These are phyloP conservation scores for Drosophila guanche DNA, from an alignment of 1,140 invertebrate species.

Conservation along the genomic window DNA sequence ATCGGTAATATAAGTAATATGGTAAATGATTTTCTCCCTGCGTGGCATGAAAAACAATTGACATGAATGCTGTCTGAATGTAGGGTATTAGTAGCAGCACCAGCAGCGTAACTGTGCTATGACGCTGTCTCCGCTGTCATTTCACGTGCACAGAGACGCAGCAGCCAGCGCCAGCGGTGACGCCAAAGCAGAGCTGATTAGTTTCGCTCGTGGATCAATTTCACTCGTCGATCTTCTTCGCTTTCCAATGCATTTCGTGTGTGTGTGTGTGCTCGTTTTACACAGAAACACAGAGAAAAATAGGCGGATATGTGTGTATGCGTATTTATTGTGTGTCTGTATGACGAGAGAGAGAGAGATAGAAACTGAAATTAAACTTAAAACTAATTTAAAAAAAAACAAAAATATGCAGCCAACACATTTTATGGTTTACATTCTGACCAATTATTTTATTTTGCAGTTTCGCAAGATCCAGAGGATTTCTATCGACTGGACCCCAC, in stretches of 20 bases:
- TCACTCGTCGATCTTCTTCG: constrained; percentile 13
- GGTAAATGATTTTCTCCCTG: too few species aligned
- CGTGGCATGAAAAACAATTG: too few species aligned
- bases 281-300: too few species aligned
- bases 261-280: neutral
- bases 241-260: constrained; percentile 11
- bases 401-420: neutral
- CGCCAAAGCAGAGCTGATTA: constrained; percentile 16
- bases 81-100: neutral
- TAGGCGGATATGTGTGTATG: neutral
- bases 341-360: too few species aligned
- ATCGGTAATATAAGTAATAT: too few species aligned
- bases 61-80: too few species aligned
- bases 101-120: constrained; percentile 8
- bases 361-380: too few species aligned
- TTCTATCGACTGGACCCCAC: constrained; percentile 76
- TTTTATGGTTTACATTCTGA: neutral
- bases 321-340: too few species aligned
- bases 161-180: constrained; percentile 4
- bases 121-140: constrained; percentile 11
- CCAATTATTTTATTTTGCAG: constrained; percentile 28
- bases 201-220: constrained; percentile 24
- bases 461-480: constrained; percentile 78
- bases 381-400: too few species aligned
- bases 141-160: constrained; percentile 29